Percentiles rank a stretch among this genome's conserved stretches.
Conservation (phyloP, 2,113 vertebrate species). For the Paramormyrops kingsleyae region DNA sequence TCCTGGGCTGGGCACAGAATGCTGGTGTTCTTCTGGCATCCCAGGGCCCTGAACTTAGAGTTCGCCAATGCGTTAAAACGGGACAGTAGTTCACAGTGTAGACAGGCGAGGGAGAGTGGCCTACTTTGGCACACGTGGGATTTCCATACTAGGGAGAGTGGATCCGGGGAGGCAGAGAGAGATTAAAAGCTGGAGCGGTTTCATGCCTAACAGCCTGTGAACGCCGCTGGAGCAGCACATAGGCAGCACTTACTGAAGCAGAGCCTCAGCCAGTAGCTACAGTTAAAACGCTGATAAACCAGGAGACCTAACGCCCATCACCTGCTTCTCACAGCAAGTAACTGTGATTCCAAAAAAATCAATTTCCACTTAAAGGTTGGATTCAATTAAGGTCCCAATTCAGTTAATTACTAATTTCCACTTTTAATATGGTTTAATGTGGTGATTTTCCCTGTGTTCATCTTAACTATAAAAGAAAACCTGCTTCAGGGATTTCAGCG, state of each 20-base stretch:
- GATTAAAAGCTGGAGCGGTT: neutral
- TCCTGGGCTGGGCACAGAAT: neutral
- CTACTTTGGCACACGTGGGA: neutral
- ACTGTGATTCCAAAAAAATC: neutral
- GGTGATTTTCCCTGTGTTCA: neutral
- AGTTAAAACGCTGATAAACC: neutral
- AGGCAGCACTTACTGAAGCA: neutral
- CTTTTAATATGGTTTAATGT: neutral
- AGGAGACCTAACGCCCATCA: neutral
- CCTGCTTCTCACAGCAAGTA: neutral
- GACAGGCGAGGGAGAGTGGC: neutral
- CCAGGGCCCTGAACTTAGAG: neutral
- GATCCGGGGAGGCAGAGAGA: neutral
- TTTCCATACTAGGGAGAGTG: neutral
- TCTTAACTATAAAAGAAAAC: neutral
- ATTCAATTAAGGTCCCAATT: neutral
- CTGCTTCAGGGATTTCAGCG: neutral
- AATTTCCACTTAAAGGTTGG: neutral
- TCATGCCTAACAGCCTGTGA: neutral
- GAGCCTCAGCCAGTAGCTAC: neutral
- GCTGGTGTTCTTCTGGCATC: neutral
- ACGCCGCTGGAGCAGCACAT: neutral
- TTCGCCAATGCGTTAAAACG: neutral
- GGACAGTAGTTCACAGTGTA: neutral
- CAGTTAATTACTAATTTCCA: neutral